Conservation (phyloP, 35 echinoderm and acorn worm genomes). For the Heliocidaris tuberculata region DNA sequence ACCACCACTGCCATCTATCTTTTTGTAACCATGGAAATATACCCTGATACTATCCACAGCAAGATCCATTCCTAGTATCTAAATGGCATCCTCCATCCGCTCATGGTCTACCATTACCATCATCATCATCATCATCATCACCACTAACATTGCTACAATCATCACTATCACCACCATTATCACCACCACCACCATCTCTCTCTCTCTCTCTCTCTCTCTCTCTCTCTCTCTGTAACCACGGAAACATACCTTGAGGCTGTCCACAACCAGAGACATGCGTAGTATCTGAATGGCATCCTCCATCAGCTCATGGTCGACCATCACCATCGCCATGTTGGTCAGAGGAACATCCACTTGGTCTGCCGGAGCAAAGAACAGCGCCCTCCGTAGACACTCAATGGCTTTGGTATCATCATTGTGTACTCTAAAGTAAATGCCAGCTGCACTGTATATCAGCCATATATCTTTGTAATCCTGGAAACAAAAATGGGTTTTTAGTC, state of each 20-base stretch:
- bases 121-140: too few relatives aligned
- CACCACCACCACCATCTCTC: too few relatives aligned
- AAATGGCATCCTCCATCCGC: too few relatives aligned
- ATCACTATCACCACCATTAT: too few relatives aligned
- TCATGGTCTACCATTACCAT: too few relatives aligned
- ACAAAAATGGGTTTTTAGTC: background rate
- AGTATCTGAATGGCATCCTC: slow-evolving; percentile 86
- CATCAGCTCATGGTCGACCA: slow-evolving; percentile 57
- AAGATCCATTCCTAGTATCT: too few relatives aligned
- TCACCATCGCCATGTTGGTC: slow-evolving; percentile 71
- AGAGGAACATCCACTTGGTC: slow-evolving; percentile 70
- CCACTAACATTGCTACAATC: too few relatives aligned
- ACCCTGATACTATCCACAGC: too few relatives aligned
- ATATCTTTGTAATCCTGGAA: slow-evolving; percentile 53
- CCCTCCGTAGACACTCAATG: slow-evolving; percentile 89
- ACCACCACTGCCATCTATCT: too few relatives aligned
- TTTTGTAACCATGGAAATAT: too few relatives aligned
- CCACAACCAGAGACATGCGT: slow-evolving; percentile 78
- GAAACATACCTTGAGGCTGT: slow-evolving; percentile 72
- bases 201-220: too few relatives aligned
- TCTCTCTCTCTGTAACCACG: too few relatives aligned
- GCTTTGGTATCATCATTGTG: slow-evolving; percentile 68
- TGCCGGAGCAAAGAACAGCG: slow-evolving; percentile 71
- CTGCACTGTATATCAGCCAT: slow-evolving; percentile 82
- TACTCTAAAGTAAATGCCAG: slow-evolving; percentile 75